Conservation (phyloP, 2,888 invertebrate genomes). For the Schizaphis graminum region DNA sequence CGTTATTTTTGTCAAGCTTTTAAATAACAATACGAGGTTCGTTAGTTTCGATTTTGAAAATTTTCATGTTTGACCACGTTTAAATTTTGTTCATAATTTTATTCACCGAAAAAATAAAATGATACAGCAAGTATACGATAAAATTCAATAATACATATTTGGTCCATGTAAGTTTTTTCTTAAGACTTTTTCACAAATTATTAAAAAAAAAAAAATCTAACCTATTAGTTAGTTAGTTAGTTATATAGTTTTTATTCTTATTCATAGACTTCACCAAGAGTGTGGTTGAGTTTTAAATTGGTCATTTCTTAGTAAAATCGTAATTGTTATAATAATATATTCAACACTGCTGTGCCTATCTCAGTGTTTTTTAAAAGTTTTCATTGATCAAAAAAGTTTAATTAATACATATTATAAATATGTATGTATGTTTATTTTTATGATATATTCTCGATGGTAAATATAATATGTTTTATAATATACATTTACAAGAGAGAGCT, state of each 20-base stretch:
- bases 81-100: not conserved
- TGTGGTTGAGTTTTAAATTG: not conserved
- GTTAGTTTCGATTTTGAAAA: slow-evolving; percentile 50
- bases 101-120: not conserved
- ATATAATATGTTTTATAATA: not conserved
- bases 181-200: no score
- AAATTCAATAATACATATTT: not conserved
- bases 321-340: not conserved
- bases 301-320: not conserved
- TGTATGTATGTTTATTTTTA: not conserved
- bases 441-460: not conserved
- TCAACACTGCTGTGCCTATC: not conserved
- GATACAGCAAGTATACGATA: not conserved
- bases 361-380: not conserved
- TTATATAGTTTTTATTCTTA: not conserved
- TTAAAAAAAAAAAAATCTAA: no score
- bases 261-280: not conserved
- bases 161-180: not conserved
- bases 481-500: not conserved
- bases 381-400: not conserved
- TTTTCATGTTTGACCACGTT: slow-evolving; percentile 21
- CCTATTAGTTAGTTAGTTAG: not conserved
- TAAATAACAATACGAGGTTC: slow-evolving; percentile 38
- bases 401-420: not conserved
- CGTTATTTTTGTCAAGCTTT: slow-evolving; percentile 30